These are phyloP conservation scores for Python bivittatus DNA, from an alignment of 2,113 vertebrate species.

Conservation along the genomic window DNA sequence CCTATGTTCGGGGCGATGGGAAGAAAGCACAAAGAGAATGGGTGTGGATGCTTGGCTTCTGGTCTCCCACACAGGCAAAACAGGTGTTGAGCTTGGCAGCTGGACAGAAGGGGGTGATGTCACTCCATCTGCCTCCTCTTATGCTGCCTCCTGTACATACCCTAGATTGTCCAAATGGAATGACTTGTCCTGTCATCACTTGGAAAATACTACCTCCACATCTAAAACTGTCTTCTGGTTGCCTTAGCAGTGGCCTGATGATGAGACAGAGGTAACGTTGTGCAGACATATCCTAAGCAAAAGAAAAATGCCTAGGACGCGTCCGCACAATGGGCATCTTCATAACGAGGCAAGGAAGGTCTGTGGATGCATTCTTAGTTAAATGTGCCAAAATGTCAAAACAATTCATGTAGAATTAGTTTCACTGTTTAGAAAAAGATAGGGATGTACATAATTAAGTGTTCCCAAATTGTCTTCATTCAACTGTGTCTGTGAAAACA, in stretches of 20 bases:
- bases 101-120: background rate
- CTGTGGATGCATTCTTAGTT: background rate
- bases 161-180: background rate
- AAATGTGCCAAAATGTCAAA: background rate
- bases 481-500: background rate
- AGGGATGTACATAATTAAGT: slow-evolving; percentile 48
- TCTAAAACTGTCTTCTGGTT: background rate
- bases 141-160: background rate
- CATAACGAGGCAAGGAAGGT: background rate
- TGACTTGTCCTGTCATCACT: background rate
- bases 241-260: background rate
- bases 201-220: background rate
- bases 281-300: background rate
- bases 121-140: background rate
- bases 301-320: background rate
- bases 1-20: background rate
- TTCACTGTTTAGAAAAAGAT: slow-evolving; percentile 14
- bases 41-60: background rate
- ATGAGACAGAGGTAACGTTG: background rate
- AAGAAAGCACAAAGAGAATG: background rate
- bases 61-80: background rate
- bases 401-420: background rate
- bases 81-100: background rate
- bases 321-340: no score
- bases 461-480: background rate